Evolutionary conservation across 2,888 invertebrate species (phyloP).

Genomic region (Slavum lentiscoides): DNA sequence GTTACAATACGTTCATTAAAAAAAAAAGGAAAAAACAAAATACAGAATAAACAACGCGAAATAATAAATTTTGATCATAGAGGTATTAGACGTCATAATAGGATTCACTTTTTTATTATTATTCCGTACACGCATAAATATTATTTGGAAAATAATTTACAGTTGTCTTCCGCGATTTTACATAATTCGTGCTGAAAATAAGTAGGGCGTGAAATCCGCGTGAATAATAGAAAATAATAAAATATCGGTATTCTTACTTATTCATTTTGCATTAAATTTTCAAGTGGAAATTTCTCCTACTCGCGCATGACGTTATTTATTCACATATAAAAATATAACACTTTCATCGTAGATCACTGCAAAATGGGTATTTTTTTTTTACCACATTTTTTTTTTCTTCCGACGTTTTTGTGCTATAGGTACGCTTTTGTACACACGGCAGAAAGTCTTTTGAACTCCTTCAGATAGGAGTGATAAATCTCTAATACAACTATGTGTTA

Average conservation of each 20-base stretch:
- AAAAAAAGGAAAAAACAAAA: too few relatives aligned
- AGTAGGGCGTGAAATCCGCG: not conserved
- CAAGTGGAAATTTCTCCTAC: not conserved
- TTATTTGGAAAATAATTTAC: not conserved
- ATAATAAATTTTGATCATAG: not conserved
- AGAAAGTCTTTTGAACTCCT: constrained; percentile 10
- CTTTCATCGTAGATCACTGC: not conserved
- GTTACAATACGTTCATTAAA: not conserved
- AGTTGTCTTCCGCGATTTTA: not conserved
- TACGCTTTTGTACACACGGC: not conserved
- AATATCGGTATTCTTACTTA: constrained; percentile 14
- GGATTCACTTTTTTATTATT: not conserved
- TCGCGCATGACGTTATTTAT: not conserved
- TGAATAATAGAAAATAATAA: not conserved
- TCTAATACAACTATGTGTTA: not conserved
- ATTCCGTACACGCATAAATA: not conserved
- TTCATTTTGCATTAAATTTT: constrained; percentile 8
- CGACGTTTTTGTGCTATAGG: not conserved
- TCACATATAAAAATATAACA: not conserved
- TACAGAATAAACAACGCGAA: not conserved
- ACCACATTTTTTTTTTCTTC: not conserved
- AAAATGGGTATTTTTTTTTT: not conserved
- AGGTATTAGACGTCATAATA: not conserved
- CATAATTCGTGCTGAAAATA: not conserved
- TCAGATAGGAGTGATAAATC: constrained; percentile 12